Evolutionary conservation across 1,140 invertebrate genomes (phyloP).

Genomic region (Cydia fagiglandana): DNA sequence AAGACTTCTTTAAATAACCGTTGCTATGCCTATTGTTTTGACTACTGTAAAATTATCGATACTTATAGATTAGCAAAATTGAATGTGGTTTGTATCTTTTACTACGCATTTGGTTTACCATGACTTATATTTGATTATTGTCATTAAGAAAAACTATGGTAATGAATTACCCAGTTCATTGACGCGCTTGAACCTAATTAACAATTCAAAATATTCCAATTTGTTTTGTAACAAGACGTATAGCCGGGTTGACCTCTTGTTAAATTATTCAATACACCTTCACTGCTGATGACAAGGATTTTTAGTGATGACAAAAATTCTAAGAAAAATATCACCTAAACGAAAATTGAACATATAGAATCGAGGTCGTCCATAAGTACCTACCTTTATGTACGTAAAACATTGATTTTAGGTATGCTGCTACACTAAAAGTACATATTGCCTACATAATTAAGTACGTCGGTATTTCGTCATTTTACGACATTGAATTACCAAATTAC

Average conservation of each 20-base stretch:
- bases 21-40: too few relatives aligned
- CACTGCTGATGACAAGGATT: conserved; percentile 16
- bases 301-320: conserved; percentile 22
- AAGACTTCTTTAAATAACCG: too few relatives aligned
- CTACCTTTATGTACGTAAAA: too few relatives aligned
- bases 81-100: background rate
- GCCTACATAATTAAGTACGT: background rate
- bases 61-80: background rate
- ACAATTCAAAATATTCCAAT: conserved; percentile 24
- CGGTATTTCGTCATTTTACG: background rate
- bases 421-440: background rate
- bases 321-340: background rate
- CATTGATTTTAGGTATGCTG: background rate
- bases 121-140: background rate
- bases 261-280: conserved; percentile 25
- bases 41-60: background rate
- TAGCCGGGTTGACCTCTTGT: conserved; percentile 9
- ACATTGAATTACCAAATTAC: too few relatives aligned
- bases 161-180: conserved; percentile 24
- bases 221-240: conserved; percentile 23
- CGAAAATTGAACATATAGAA: background rate
- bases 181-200: conserved; percentile 20
- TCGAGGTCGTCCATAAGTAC: background rate
- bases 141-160: background rate
- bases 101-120: background rate